Evolutionary conservation across 30 jellyfish, hydroid and myxozoan genomes (phyloP).

Genomic region (Turritopsis dohrnii): DNA sequence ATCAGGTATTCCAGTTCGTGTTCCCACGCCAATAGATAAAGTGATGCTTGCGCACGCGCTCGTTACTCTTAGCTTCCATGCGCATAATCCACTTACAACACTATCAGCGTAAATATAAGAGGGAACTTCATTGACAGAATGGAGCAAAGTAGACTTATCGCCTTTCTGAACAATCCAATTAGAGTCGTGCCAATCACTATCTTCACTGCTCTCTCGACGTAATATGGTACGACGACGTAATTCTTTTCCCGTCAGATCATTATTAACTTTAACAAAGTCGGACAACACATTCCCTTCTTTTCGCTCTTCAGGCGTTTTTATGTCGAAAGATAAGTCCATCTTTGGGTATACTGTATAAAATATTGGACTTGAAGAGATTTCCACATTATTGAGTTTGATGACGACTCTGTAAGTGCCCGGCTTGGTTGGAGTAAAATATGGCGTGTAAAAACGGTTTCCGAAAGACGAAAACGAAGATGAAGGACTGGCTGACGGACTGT

Average conservation of each 20-base stretch:
- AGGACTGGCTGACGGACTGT: neutral
- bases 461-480: neutral
- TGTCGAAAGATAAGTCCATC: conserved; percentile 8
- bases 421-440: neutral
- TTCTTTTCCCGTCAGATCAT: neutral
- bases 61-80: conserved; percentile 17
- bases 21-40: conserved; percentile 18
- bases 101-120: conserved; percentile 14
- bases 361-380: conserved; percentile 14
- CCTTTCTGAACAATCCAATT: conserved; percentile 21
- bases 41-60: conserved; percentile 21
- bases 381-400: neutral
- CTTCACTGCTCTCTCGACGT: conserved; percentile 27
- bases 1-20: conserved; percentile 24
- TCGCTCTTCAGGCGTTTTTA: conserved; percentile 11
- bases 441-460: conserved; percentile 12
- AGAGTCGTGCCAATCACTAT: conserved; percentile 9
- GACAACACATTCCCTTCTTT: conserved; percentile 1
- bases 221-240: neutral
- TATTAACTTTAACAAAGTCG: neutral
- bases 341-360: conserved; percentile 10
- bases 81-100: conserved; percentile 20
- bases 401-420: conserved; percentile 2
- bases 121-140: neutral
- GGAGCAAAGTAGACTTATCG: conserved; percentile 13